Percentiles rank a stretch among this genome's conserved stretches.
These are phyloP conservation scores for Ferrisia virgata DNA, from an alignment of 2,888 invertebrate genomes.

Conservation along the genomic window DNA sequence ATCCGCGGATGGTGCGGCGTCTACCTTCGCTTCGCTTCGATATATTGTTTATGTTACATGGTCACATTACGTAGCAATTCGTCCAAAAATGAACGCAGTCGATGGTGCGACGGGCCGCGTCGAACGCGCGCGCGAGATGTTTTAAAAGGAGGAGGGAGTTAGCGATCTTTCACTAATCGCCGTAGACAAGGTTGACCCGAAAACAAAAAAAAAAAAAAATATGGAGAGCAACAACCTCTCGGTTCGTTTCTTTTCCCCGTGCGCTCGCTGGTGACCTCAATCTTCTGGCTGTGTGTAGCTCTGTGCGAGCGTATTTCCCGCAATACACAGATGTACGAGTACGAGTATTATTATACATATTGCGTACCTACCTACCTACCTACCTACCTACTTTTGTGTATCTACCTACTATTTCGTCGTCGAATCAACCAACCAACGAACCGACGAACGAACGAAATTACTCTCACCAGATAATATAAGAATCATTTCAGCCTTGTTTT, in stretches of 20 bases:
- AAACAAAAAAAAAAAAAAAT: slow-evolving; percentile 41
- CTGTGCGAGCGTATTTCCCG: background rate
- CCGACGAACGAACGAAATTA: background rate
- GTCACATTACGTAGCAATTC: slow-evolving; percentile 40
- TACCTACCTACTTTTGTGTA: no score
- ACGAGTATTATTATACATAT: no score
- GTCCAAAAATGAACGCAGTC: background rate
- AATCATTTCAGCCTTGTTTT: no score
- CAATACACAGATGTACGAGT: background rate
- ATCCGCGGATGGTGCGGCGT: slow-evolving; percentile 35
- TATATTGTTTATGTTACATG: slow-evolving; percentile 45
- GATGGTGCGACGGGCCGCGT: background rate
- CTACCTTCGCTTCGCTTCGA: slow-evolving; percentile 34
- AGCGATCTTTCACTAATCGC: slow-evolving; percentile 45
- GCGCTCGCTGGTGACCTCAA: slow-evolving; percentile 8
- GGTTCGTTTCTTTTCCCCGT: slow-evolving; percentile 18
- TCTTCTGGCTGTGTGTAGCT: background rate
- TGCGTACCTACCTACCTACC: no score
- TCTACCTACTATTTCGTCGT: no score
- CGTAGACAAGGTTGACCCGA: slow-evolving; percentile 46
- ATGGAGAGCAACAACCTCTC: slow-evolving; percentile 39
- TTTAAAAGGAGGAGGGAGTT: background rate
- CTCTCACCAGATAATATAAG: no score
- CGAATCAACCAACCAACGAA: no score
- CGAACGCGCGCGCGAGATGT: slow-evolving; percentile 6